Evolutionary conservation across 2,797 vertebrate species (phyloP).

Genomic region (Semotilus atromaculatus): DNA sequence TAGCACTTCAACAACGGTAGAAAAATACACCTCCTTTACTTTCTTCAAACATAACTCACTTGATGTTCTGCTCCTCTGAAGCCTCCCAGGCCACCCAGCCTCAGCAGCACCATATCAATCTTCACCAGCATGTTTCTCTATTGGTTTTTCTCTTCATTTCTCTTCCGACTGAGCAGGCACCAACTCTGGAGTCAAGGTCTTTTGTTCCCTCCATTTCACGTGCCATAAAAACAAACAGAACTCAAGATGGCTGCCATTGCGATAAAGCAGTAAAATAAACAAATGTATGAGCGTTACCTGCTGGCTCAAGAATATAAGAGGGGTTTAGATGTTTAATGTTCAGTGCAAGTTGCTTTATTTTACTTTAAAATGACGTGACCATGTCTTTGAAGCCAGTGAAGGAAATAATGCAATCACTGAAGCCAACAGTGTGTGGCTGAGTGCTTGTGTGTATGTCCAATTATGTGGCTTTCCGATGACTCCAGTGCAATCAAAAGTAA

Average conservation of each 20-base stretch:
- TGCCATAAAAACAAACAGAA: constrained; percentile 76
- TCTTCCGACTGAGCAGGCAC: constrained; percentile 31
- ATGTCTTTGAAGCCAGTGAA: constrained; percentile 28
- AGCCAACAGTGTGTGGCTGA: not conserved
- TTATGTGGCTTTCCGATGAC: constrained; percentile 9
- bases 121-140: constrained; percentile 43
- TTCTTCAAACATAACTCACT: constrained; percentile 42
- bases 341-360: constrained; percentile 39
- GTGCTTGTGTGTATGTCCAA: constrained; percentile 8
- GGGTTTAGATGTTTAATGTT: constrained; percentile 41
- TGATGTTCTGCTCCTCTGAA: constrained; percentile 36
- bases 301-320: constrained; percentile 34
- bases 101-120: constrained; percentile 59
- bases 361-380: constrained; percentile 37
- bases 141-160: constrained; percentile 16
- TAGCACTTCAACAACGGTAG: constrained; percentile 32
- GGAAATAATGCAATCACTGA: not conserved
- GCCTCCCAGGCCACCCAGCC: constrained; percentile 70
- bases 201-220: constrained; percentile 58
- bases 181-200: constrained; percentile 69
- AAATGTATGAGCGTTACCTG: constrained; percentile 52
- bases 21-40: constrained; percentile 32
- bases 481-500: constrained; percentile 22
- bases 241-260: constrained; percentile 48
- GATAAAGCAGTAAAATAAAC: constrained; percentile 76